Conservation (phyloP, 2,888 invertebrate species). For the Xestoiulus laeticollis region DNA sequence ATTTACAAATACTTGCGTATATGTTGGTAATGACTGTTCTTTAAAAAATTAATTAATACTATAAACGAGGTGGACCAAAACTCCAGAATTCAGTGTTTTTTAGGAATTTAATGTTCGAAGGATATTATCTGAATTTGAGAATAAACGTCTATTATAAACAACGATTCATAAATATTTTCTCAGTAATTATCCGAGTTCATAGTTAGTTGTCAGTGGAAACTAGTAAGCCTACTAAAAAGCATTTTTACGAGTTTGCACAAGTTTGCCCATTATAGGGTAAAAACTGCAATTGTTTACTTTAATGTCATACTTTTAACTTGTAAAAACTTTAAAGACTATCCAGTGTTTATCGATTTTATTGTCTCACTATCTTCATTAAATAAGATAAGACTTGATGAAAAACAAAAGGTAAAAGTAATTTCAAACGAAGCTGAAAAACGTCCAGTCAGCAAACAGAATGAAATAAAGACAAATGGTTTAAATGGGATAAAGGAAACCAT, state of each 20-base stretch:
- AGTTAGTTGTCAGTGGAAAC: too few relatives aligned
- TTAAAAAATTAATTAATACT: too few relatives aligned
- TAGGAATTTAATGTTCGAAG: too few relatives aligned
- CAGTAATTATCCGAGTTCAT: too few relatives aligned
- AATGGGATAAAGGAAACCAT: neutral
- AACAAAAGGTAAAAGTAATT: neutral
- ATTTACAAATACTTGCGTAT: too few relatives aligned
- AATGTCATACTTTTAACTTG: neutral
- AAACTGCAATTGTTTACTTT: neutral
- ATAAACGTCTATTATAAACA: too few relatives aligned
- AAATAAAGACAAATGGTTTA: neutral
- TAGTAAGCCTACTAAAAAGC: too few relatives aligned
- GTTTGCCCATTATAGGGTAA: neutral
- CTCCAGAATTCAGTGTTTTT: too few relatives aligned
- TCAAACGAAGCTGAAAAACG: neutral
- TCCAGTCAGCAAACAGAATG: neutral
- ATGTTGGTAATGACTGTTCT: too few relatives aligned
- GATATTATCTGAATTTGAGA: too few relatives aligned
- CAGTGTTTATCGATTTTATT: neutral
- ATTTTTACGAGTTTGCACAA: neutral
- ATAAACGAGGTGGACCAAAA: too few relatives aligned
- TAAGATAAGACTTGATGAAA: neutral
- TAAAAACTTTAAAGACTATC: neutral
- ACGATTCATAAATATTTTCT: too few relatives aligned
- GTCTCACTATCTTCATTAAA: neutral